These are phyloP conservation scores for Automeris io DNA, from an alignment of 2,888 invertebrate species.

Conservation along the genomic window DNA sequence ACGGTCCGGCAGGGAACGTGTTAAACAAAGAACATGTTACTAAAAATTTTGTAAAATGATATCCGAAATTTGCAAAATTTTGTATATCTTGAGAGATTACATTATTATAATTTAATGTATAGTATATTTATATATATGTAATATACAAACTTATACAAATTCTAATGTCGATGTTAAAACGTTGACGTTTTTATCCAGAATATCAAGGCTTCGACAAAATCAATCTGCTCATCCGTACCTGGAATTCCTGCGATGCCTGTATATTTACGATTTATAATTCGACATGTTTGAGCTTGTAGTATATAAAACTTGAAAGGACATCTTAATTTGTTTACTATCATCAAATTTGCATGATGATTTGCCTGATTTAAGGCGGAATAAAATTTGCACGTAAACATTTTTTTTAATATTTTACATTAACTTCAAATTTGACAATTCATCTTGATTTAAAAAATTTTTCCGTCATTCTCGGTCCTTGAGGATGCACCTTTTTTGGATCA, in stretches of 20 bases:
- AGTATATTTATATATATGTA: no score
- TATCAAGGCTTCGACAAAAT: no score
- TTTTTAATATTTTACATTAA: neutral
- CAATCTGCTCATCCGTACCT: no score
- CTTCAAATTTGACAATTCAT: constrained; percentile 1
- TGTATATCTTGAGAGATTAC: no score
- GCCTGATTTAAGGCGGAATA: neutral
- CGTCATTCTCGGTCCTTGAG: neutral
- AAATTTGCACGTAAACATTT: neutral
- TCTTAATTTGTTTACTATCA: neutral
- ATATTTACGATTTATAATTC: neutral
- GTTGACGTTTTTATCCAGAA: no score
- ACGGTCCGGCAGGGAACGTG: no score
- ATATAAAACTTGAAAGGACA: neutral
- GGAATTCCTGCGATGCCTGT: neutral
- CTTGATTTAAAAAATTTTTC: neutral
- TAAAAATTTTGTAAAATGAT: no score
- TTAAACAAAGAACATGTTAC: no score
- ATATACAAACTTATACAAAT: no score
- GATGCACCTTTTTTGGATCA: neutral
- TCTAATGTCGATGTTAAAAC: no score
- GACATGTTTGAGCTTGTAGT: neutral
- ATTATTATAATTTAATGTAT: no score
- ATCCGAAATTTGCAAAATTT: no score
- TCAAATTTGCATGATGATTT: neutral